A percentile compares a stretch with the other conserved stretches of the same genome.
Conservation (phyloP, 2,888 invertebrate species). For the Syrista parreyssii region DNA sequence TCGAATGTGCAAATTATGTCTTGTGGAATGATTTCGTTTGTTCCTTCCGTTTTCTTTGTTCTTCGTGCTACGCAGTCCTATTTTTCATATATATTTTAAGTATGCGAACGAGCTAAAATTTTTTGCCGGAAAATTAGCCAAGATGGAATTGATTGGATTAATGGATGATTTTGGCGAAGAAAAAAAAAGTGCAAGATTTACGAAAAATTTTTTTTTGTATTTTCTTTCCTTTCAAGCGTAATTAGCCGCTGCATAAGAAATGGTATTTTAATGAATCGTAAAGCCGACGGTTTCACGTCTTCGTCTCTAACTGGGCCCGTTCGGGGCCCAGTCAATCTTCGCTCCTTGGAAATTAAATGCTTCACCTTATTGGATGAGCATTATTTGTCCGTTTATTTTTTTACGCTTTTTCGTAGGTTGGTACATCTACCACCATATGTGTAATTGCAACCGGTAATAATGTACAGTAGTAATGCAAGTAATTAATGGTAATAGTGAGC, state of each 20-base stretch:
- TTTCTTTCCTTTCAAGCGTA: slow-evolving; percentile 33
- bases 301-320: slow-evolving; percentile 24
- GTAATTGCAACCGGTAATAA: background rate
- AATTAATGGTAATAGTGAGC: background rate
- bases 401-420: background rate
- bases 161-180: background rate
- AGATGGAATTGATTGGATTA: background rate
- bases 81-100: no score
- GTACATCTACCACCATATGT: background rate
- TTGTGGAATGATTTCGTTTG: background rate
- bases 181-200: background rate
- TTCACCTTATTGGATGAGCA: background rate
- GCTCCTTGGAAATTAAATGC: slow-evolving; percentile 44
- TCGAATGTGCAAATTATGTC: slow-evolving; percentile 59
- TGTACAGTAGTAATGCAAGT: background rate
- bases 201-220: background rate
- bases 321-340: slow-evolving; percentile 44
- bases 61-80: background rate
- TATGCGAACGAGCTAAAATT: no score
- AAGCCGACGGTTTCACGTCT: slow-evolving; percentile 43
- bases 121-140: background rate
- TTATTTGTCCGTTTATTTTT: background rate
- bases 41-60: background rate
- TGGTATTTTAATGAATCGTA: slow-evolving; percentile 60
- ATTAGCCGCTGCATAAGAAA: slow-evolving; percentile 58